A percentile compares a stretch with the other conserved stretches of the same genome.
These are phyloP conservation scores for Phrynocephalus vlangalii DNA, from an alignment of 2,797 vertebrate genomes.

Conservation along the genomic window DNA sequence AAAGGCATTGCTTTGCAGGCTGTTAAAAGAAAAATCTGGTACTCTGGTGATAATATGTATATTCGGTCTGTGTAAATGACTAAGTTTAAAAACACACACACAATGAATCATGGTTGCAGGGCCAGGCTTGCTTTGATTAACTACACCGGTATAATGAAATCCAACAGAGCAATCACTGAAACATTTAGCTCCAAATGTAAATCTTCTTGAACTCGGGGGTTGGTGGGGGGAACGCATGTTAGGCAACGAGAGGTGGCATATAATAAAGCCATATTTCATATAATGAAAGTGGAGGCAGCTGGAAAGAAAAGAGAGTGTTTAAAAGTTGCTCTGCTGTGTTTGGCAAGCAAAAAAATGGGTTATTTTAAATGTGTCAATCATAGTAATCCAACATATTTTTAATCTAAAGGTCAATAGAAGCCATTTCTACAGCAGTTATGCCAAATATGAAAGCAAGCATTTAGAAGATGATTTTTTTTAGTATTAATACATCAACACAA, in stretches of 20 bases:
- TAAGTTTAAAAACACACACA: conserved; percentile 78
- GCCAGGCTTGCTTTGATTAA: conserved; percentile 84
- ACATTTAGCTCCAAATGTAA: conserved; percentile 85
- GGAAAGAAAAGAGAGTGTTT: conserved; percentile 75
- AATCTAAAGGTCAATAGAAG: conserved; percentile 82
- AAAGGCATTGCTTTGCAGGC: conserved; percentile 70
- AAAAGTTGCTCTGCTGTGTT: conserved; percentile 80
- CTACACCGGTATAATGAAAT: conserved; percentile 82
- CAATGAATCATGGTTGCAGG: conserved; percentile 80
- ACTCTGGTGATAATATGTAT: conserved; percentile 77
- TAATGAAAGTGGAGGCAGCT: conserved; percentile 74
- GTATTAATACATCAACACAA: conserved; percentile 72
- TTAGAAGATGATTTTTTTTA: conserved; percentile 74
- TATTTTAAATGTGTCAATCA: conserved; percentile 81
- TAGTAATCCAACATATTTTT: conserved; percentile 80
- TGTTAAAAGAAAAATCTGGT: conserved; percentile 73
- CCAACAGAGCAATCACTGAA: conserved; percentile 85
- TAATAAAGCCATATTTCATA: conserved; percentile 81
- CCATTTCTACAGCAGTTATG: conserved; percentile 69
- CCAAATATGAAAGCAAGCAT: conserved; percentile 76
- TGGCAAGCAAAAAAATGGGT: conserved; percentile 75
- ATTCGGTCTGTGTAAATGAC: conserved; percentile 80
- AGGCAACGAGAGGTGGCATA: conserved; percentile 76
- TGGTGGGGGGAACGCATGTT: conserved; percentile 72
- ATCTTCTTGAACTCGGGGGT: conserved; percentile 78